A percentile compares a stretch with the other conserved stretches of the same genome.
phyloP scores from a whole-genome alignment of 2,797 vertebrate species.

The Pseudochirops corinnae region DNA sequence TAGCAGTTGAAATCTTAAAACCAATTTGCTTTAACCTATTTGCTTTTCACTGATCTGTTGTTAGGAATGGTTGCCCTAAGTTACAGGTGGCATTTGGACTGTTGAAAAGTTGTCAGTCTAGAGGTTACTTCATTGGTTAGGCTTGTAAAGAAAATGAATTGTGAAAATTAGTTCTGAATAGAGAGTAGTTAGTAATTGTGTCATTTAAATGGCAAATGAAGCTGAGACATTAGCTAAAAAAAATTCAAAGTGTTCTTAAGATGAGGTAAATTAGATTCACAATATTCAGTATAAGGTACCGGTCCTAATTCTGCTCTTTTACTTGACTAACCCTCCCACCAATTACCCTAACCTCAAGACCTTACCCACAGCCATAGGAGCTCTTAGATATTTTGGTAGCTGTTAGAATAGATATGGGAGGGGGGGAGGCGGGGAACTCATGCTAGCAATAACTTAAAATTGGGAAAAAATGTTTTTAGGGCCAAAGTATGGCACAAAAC shows the following conservation, averaged over 20 bases:
- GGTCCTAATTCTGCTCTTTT: not conserved
- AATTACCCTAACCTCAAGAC: not conserved
- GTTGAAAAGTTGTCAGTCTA: not conserved
- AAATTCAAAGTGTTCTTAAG: not conserved
- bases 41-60: not conserved
- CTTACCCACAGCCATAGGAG: not conserved
- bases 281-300: not conserved
- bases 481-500: not conserved
- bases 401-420: not conserved
- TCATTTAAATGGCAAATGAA: not conserved
- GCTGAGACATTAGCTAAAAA: not conserved
- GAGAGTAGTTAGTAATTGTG: not conserved
- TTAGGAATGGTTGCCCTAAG: not conserved
- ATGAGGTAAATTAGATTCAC: not conserved
- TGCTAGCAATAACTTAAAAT: not conserved
- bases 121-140: not conserved
- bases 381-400: not conserved
- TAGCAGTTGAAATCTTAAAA: not conserved
- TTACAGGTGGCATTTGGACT: not conserved
- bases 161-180: slow-evolving; percentile 32
- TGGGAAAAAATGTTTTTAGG: slow-evolving; percentile 18
- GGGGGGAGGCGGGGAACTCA: not conserved
- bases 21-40: not conserved
- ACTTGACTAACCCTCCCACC: not conserved
- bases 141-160: slow-evolving; percentile 13